These are phyloP conservation scores for Chloroceryle inda DNA, from an alignment of 2,797 vertebrate species.

Conservation along the genomic window DNA sequence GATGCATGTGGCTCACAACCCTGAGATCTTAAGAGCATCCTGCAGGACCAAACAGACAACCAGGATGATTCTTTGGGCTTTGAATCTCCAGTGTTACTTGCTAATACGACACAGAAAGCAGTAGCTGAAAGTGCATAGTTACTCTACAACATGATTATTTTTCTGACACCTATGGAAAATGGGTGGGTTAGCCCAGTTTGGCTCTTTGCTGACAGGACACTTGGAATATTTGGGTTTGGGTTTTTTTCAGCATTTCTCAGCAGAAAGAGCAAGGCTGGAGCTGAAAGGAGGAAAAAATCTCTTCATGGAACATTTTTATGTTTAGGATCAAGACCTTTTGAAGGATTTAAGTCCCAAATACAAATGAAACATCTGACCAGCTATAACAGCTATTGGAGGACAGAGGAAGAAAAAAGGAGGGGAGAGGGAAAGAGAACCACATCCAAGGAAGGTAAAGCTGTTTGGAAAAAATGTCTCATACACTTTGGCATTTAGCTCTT, in stretches of 20 bases:
- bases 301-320: neutral
- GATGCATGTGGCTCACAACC: rapidly evolving
- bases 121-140: neutral
- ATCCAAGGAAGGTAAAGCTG: conserved; percentile 10
- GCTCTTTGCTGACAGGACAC: neutral
- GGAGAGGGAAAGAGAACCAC: neutral
- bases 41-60: neutral
- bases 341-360: neutral
- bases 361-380: neutral
- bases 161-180: neutral
- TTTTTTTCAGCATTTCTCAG: neutral
- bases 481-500: conserved; percentile 21
- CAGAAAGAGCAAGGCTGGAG: neutral
- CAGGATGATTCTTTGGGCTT: neutral
- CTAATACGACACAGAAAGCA: neutral
- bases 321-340: neutral
- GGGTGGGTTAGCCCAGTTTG: neutral
- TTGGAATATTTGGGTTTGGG: neutral
- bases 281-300: conserved; percentile 9
- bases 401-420: neutral
- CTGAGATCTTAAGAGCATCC: neutral
- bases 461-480: conserved; percentile 54
- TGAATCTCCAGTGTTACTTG: neutral
- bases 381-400: neutral
- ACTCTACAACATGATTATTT: neutral